These are phyloP conservation scores for Acrocyrtus sp. DNA, from an alignment of 2,888 invertebrate genomes.

Conservation along the genomic window DNA sequence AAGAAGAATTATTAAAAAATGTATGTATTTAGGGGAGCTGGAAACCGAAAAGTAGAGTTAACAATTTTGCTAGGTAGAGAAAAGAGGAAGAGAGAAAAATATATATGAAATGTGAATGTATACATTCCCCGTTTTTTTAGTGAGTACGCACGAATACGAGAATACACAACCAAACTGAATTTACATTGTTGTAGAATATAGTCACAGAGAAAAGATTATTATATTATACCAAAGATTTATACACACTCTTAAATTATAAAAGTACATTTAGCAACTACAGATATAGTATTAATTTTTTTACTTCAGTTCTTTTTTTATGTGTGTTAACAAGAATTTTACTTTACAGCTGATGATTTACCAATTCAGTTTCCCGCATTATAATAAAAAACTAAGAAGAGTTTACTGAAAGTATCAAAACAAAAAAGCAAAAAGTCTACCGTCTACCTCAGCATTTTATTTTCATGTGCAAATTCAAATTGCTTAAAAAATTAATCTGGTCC, in stretches of 20 bases:
- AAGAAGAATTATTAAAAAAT: no score
- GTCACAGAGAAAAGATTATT: conserved; percentile 15
- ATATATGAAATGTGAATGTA: no score
- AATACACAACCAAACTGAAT: no score
- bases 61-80: no score
- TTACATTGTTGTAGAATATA: no score
- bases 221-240: conserved; percentile 38
- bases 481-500: no score
- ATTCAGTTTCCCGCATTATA: conserved; percentile 23
- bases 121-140: no score
- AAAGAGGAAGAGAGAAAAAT: no score
- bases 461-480: background rate
- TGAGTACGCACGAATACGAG: no score
- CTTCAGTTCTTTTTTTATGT: conserved; percentile 6
- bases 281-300: conserved; percentile 19
- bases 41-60: no score
- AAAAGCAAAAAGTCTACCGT: background rate
- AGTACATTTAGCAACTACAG: conserved; percentile 4
- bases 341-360: conserved; percentile 19
- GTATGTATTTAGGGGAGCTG: no score
- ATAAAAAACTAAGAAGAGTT: no score
- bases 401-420: background rate
- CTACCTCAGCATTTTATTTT: background rate
- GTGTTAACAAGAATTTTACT: conserved; percentile 4
- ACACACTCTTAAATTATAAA: conserved; percentile 9